phyloP scores from a whole-genome alignment of 2,888 invertebrate genomes.

The Empis stercorea region DNA sequence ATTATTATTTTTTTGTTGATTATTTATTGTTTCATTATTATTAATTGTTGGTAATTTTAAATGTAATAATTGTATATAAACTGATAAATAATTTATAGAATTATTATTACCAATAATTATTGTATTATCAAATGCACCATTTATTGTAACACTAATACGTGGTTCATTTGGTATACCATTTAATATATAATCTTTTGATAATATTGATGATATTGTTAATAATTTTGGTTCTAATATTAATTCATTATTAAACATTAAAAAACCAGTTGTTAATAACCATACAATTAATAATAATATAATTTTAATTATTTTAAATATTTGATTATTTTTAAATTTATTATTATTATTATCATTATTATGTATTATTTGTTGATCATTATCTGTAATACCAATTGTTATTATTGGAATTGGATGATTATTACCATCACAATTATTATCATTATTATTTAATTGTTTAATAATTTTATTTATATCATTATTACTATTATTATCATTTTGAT shows the following conservation, averaged over 20 bases:
- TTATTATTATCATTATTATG: too few relatives aligned
- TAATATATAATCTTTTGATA: slow-evolving; percentile 3
- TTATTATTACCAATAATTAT: slow-evolving; percentile 40
- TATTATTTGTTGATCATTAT: too few relatives aligned
- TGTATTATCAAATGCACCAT: slow-evolving; percentile 47
- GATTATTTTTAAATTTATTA: neutral
- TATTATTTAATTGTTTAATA: too few relatives aligned
- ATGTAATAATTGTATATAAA: slow-evolving; percentile 37
- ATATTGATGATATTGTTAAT: slow-evolving; percentile 39
- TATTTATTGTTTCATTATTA: slow-evolving; percentile 6
- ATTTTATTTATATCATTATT: too few relatives aligned
- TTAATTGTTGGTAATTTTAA: too few relatives aligned
- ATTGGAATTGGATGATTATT: too few relatives aligned
- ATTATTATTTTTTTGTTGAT: neutral
- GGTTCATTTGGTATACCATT: slow-evolving; percentile 26
- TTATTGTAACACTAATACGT: slow-evolving; percentile 42
- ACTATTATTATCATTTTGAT: too few relatives aligned
- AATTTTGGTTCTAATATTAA: slow-evolving; percentile 47
- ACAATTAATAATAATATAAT: slow-evolving; percentile 44
- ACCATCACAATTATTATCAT: too few relatives aligned
- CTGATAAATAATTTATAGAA: slow-evolving; percentile 34
- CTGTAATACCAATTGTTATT: too few relatives aligned
- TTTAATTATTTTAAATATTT: slow-evolving; percentile 18
- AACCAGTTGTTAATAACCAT: slow-evolving; percentile 56
- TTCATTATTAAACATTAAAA: slow-evolving; percentile 56